Percentiles rank a stretch among this genome's conserved stretches.
These are phyloP conservation scores for Mus musculus DNA, from an alignment of 2,113 vertebrate species.

Conservation along the genomic window DNA sequence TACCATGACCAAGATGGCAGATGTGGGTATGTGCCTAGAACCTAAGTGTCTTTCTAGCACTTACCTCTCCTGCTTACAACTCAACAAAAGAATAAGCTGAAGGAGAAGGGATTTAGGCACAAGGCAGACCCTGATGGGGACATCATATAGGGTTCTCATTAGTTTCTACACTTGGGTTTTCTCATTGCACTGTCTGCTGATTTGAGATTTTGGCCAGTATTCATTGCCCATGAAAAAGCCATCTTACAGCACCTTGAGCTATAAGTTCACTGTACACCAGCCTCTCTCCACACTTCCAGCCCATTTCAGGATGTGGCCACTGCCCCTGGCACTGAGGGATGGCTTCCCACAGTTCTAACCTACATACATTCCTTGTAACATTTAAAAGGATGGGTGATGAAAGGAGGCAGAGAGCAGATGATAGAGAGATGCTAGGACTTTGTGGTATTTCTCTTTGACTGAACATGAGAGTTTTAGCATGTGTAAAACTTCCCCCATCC, in stretches of 20 bases:
- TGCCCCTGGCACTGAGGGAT: background rate
- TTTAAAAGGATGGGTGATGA: background rate
- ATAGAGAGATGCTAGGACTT: conserved; percentile 85
- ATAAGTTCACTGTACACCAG: background rate
- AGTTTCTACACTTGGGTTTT: background rate
- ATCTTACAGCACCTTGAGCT: background rate
- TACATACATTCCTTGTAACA: background rate
- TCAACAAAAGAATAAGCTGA: background rate
- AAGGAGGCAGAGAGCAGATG: conserved; percentile 84
- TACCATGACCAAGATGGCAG: background rate
- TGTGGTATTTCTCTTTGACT: conserved; percentile 84
- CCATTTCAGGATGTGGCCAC: background rate
- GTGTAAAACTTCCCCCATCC: conserved; percentile 77
- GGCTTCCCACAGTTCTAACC: background rate
- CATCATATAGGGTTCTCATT: background rate
- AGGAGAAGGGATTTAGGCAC: background rate
- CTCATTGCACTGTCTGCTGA: background rate
- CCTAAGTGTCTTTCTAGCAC: background rate
- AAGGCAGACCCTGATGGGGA: background rate
- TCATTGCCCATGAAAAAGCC: background rate
- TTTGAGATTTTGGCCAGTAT: background rate
- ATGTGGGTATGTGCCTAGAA: background rate
- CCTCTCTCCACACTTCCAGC: background rate
- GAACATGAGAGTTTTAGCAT: conserved; percentile 83
- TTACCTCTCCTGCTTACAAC: background rate